Conservation (phyloP, 2,888 invertebrate genomes). For the Linnaemya vulpina region DNA sequence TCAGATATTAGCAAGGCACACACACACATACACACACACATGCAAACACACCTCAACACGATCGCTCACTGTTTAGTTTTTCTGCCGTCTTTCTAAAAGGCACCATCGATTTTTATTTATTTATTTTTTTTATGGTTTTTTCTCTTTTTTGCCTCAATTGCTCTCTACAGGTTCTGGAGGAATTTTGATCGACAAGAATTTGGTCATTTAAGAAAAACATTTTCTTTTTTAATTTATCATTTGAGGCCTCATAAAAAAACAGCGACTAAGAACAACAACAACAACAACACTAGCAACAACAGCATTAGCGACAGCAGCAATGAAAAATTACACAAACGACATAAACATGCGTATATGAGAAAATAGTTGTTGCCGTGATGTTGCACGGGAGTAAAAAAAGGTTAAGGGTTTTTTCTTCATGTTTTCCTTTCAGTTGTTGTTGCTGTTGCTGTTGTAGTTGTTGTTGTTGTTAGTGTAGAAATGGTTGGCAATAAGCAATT, state of each 20-base stretch:
- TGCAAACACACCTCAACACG: not conserved
- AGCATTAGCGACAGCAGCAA: slow-evolving; percentile 37
- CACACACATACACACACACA: slow-evolving; percentile 22
- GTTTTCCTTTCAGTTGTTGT: slow-evolving; percentile 28
- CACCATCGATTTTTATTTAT: not conserved
- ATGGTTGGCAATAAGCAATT: slow-evolving; percentile 71
- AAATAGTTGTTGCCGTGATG: slow-evolving; percentile 53
- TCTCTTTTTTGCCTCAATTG: slow-evolving; percentile 35
- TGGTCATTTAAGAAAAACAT: slow-evolving; percentile 81
- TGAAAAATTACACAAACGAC: slow-evolving; percentile 65
- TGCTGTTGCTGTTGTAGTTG: slow-evolving; percentile 23
- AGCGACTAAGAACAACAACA: slow-evolving; percentile 30
- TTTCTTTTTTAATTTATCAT: slow-evolving; percentile 82
- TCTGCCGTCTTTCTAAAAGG: not conserved
- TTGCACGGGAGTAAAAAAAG: slow-evolving; percentile 30
- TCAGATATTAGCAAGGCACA: slow-evolving; percentile 8
- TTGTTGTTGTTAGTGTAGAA: slow-evolving; percentile 50
- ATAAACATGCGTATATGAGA: slow-evolving; percentile 69
- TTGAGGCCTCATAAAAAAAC: slow-evolving; percentile 71
- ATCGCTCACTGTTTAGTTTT: slow-evolving; percentile 47
- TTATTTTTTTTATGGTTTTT: no score
- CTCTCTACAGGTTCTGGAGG: slow-evolving; percentile 77
- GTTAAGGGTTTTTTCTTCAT: slow-evolving; percentile 30
- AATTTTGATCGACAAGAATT: slow-evolving; percentile 84
- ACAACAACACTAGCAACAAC: slow-evolving; percentile 30